phyloP scores from a whole-genome alignment of 2,888 invertebrate genomes.

The Patella ulyssiponensis region DNA sequence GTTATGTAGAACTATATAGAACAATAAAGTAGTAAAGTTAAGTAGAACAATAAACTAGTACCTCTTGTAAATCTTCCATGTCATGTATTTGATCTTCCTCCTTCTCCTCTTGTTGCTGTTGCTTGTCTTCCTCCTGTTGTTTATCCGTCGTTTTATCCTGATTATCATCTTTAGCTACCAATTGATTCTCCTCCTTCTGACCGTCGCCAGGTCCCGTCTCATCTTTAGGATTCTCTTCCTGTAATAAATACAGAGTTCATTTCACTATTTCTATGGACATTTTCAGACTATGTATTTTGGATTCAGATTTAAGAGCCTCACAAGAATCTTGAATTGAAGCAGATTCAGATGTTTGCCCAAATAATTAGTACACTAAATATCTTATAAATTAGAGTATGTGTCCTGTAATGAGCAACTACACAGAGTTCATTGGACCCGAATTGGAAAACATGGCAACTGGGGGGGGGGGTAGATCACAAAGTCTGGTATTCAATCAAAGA shows the following conservation, averaged over 20 bases:
- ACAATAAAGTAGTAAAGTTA: not conserved
- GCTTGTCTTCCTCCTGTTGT: constrained; percentile 73
- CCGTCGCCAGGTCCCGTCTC: constrained; percentile 72
- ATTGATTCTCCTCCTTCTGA: constrained; percentile 76
- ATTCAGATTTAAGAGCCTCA: no score
- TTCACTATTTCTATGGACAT: not conserved
- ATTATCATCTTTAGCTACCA: constrained; percentile 82
- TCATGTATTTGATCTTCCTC: constrained; percentile 78
- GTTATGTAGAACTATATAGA: not conserved
- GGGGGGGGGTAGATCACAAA: no score
- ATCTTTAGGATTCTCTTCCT: constrained; percentile 63
- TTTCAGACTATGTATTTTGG: not conserved
- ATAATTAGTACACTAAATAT: no score
- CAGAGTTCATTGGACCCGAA: no score
- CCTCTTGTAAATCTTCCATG: constrained; percentile 51
- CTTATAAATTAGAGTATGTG: no score
- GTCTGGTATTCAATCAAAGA: no score
- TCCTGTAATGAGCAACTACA: no score
- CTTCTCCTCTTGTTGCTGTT: constrained; percentile 77
- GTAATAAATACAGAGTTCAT: constrained; percentile 18
- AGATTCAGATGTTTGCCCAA: no score
- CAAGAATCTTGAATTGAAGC: no score
- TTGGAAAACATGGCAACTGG: no score
- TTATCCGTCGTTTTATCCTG: constrained; percentile 55
- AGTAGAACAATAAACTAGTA: not conserved